phyloP scores from a whole-genome alignment of 2,888 invertebrate genomes.

The Xylota segnis region DNA sequence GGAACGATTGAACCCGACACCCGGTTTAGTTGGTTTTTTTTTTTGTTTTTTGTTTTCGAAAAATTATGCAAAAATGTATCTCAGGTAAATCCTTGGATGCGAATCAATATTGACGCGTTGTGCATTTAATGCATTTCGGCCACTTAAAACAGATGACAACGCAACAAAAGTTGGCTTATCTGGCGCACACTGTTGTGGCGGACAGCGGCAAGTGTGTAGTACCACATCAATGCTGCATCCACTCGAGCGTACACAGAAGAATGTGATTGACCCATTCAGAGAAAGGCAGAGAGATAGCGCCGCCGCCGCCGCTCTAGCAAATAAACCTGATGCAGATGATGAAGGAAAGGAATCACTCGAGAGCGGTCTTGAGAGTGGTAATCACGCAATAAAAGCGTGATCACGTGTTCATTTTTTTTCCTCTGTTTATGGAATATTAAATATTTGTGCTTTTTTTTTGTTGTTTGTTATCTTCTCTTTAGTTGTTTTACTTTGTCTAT shows the following conservation, averaged over 20 bases:
- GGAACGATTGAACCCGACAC: background rate
- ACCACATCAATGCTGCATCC: constrained; percentile 15
- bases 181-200: background rate
- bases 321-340: constrained; percentile 41
- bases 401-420: constrained; percentile 44
- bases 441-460: constrained; percentile 11
- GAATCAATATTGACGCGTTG: background rate
- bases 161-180: constrained; percentile 27
- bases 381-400: constrained; percentile 64
- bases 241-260: background rate
- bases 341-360: constrained; percentile 24
- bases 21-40: background rate
- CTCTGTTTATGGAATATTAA: constrained; percentile 31
- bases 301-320: constrained; percentile 5
- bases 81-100: constrained; percentile 9
- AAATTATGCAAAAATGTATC: constrained; percentile 11
- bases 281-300: constrained; percentile 23
- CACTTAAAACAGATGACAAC: constrained; percentile 15
- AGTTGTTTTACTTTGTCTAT: constrained; percentile 13
- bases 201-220: too few species aligned
- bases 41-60: background rate
- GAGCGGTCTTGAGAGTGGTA: constrained; percentile 43
- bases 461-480: constrained; percentile 33
- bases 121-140: constrained; percentile 9
- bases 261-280: constrained; percentile 27